phyloP scores from a whole-genome alignment of 2,113 vertebrate genomes.

The Microtus richardsoni region DNA sequence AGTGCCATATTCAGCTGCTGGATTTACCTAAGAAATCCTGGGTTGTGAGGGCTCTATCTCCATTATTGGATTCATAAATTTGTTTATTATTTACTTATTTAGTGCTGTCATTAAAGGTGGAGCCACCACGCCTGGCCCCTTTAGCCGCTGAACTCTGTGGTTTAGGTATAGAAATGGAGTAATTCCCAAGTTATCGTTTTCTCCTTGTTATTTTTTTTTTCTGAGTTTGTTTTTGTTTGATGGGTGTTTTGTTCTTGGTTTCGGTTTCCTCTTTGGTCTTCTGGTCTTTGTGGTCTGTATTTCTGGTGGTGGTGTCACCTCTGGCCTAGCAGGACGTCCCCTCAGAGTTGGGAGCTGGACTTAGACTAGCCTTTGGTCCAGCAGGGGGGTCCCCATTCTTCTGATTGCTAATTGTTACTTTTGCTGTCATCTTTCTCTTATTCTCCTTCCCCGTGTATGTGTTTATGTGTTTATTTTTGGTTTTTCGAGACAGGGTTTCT shows the following conservation, averaged over 20 bases:
- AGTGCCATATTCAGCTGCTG: neutral
- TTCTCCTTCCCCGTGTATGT: neutral
- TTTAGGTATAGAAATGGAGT: neutral
- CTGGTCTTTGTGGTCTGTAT: no score
- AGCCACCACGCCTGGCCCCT: neutral
- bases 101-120: neutral
- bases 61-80: neutral
- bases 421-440: neutral
- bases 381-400: neutral
- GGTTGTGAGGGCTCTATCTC: neutral
- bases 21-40: neutral
- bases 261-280: no score
- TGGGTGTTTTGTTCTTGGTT: neutral
- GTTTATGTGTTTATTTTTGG: neutral
- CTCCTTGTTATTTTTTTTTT: neutral
- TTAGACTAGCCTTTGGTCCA: no score
- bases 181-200: neutral
- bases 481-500: neutral
- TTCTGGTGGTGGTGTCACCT: no score
- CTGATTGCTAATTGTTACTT: neutral
- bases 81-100: no score
- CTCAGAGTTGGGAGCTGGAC: no score
- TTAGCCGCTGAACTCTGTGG: neutral
- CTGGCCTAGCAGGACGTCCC: no score
- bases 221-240: neutral